A percentile compares a stretch with the other conserved stretches of the same genome.
These are phyloP conservation scores for Emys orbicularis DNA, from an alignment of 2,797 vertebrate genomes.

Conservation along the genomic window DNA sequence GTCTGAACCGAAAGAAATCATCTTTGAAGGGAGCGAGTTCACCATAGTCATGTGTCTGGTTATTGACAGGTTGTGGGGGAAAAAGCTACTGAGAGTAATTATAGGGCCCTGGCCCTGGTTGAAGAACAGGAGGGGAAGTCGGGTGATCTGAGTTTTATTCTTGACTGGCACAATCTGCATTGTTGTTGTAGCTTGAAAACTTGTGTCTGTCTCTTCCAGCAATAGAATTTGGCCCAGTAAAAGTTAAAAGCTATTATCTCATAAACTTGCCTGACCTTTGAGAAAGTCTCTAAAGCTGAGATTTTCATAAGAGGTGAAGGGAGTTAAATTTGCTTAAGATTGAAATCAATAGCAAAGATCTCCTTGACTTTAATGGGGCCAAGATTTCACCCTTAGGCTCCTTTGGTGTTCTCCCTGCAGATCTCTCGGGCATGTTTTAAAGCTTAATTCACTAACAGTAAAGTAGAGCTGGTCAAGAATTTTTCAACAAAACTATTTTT, in stretches of 20 bases:
- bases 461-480: no score
- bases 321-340: background rate
- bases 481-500: no score
- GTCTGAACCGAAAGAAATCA: background rate
- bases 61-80: background rate
- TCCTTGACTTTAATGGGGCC: background rate
- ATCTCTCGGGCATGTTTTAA: no score
- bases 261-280: background rate
- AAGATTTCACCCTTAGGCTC: rapidly evolving
- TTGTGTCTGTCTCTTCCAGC: background rate
- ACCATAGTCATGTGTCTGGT: background rate
- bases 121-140: background rate
- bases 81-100: background rate
- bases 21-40: background rate
- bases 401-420: background rate
- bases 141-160: background rate
- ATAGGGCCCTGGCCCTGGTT: background rate
- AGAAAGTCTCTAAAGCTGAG: background rate
- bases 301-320: rapidly evolving
- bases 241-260: no score
- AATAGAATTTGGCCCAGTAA: background rate
- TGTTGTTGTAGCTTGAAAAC: no score
- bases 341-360: background rate
- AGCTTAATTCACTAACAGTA: no score
- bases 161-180: no score